These are phyloP conservation scores for Leptodactylus fuscus DNA, from an alignment of 2,113 vertebrate species.

Conservation along the genomic window DNA sequence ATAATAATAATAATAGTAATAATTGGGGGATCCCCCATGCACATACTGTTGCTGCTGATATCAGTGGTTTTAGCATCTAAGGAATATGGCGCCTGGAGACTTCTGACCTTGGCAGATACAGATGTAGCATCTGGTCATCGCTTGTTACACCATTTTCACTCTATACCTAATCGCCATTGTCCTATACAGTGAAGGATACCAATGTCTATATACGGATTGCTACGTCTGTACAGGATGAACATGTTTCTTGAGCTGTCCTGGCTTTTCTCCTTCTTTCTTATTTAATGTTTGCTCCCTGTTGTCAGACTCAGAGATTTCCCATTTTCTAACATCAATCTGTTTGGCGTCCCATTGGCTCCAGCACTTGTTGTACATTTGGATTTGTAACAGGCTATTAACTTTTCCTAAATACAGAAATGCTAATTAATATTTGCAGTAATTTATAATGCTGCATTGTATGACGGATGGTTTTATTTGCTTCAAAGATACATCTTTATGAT, in stretches of 20 bases:
- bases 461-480: background rate
- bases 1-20: too few species aligned
- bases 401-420: slow-evolving; percentile 31
- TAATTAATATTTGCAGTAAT: slow-evolving; percentile 42
- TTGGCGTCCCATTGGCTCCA: background rate
- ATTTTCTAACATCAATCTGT: background rate
- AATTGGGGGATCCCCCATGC: too few species aligned
- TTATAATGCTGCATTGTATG: slow-evolving; percentile 14
- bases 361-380: slow-evolving; percentile 13
- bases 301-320: background rate
- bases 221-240: too few species aligned
- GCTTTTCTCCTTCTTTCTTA: background rate
- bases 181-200: too few species aligned
- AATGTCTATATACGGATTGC: too few species aligned
- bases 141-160: too few species aligned
- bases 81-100: too few species aligned
- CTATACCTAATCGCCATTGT: too few species aligned
- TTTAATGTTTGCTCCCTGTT: slow-evolving; percentile 13
- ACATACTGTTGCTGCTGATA: too few species aligned
- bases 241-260: background rate
- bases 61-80: too few species aligned
- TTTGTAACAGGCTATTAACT: slow-evolving; percentile 48
- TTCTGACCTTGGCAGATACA: too few species aligned
- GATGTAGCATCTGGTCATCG: too few species aligned
- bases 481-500: slow-evolving; percentile 16